Conservation (phyloP, 2,113 vertebrate species). For the Pionites leucogaster region DNA sequence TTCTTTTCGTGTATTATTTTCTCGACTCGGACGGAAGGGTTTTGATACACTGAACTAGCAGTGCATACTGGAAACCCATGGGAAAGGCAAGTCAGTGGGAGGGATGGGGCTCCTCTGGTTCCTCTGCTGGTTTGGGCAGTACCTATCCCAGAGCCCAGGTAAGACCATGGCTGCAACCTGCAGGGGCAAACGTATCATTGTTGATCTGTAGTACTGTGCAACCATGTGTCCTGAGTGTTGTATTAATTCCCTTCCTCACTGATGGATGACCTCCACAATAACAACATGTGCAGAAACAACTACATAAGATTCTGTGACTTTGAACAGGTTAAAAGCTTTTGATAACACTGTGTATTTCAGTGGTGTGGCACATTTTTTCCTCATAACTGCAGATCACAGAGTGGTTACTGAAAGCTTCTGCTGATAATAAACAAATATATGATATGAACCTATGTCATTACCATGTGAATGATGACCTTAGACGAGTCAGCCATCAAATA, state of each 20-base stretch:
- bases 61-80: background rate
- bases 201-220: background rate
- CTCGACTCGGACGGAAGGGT: accelerated
- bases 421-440: background rate
- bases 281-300: background rate
- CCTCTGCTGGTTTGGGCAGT: background rate
- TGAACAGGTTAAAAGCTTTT: background rate
- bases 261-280: background rate
- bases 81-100: background rate
- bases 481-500: background rate
- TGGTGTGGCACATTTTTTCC: background rate
- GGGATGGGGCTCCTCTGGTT: background rate
- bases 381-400: background rate
- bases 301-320: background rate
- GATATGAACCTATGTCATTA: background rate
- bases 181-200: background rate
- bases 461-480: background rate
- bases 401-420: background rate
- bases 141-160: background rate
- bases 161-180: background rate
- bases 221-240: background rate
- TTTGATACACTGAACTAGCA: background rate
- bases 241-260: background rate
- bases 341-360: background rate
- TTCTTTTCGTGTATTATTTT: background rate